Evolutionary conservation across 2,113 vertebrate species (phyloP).

Genomic region (Malurus cyaneus): DNA sequence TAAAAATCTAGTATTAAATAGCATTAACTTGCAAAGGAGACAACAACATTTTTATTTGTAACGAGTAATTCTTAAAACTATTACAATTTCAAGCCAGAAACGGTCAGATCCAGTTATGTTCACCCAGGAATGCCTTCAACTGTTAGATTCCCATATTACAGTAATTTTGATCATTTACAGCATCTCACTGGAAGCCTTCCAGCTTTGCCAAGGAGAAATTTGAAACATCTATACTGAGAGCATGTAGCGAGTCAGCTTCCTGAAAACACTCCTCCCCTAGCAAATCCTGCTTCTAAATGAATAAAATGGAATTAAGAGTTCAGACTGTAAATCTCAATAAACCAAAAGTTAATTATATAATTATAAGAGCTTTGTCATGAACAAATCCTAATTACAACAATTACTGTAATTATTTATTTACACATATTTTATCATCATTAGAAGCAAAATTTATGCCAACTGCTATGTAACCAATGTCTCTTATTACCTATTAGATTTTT

Average conservation of each 20-base stretch:
- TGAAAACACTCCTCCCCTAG: neutral
- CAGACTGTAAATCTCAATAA: slow-evolving; percentile 13
- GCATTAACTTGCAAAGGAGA: neutral
- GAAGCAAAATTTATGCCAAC: slow-evolving; percentile 11
- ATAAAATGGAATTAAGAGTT: slow-evolving; percentile 18
- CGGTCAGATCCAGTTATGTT: neutral
- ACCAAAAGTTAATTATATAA: neutral
- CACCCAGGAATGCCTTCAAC: neutral
- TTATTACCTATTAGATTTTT: slow-evolving; percentile 17
- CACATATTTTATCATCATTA: slow-evolving; percentile 37
- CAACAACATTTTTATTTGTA: neutral
- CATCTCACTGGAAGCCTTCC: neutral
- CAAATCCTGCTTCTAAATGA: slow-evolving; percentile 11
- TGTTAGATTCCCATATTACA: neutral
- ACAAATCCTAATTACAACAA: slow-evolving; percentile 48
- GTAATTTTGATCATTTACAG: neutral
- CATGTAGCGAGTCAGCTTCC: neutral
- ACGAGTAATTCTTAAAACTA: neutral
- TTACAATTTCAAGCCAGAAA: neutral
- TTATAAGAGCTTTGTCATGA: slow-evolving; percentile 33
- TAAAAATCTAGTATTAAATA: neutral
- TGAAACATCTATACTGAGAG: neutral
- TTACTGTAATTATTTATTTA: slow-evolving; percentile 44
- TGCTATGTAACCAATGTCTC: neutral
- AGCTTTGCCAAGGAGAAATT: neutral